These are phyloP conservation scores for Heterohyrax brucei DNA, from an alignment of 2,797 vertebrate species.

Conservation along the genomic window DNA sequence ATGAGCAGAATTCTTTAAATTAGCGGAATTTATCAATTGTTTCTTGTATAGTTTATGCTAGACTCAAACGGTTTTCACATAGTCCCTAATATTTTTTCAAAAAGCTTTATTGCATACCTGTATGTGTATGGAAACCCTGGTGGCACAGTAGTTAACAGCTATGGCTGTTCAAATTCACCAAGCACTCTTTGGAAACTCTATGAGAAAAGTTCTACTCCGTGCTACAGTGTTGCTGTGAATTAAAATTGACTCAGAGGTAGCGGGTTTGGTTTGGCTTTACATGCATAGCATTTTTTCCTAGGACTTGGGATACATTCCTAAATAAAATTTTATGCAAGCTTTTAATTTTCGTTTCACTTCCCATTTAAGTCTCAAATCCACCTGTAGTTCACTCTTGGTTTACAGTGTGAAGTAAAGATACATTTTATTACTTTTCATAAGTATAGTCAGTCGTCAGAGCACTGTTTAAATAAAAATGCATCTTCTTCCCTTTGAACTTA, in stretches of 20 bases:
- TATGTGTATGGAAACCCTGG: no score
- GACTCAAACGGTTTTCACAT: not conserved
- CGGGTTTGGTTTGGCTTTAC: no score
- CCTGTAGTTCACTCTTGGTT: not conserved
- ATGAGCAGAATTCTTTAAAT: not conserved
- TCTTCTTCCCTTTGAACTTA: not conserved
- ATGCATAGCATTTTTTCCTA: not conserved
- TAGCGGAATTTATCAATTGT: not conserved
- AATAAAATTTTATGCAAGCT: not conserved
- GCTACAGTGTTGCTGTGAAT: no score
- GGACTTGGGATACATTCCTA: not conserved
- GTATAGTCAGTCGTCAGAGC: not conserved
- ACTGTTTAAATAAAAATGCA: not conserved
- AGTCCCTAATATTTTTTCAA: not conserved
- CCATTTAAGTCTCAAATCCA: not conserved
- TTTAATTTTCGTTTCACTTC: not conserved
- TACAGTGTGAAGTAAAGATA: not conserved
- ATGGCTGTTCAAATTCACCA: no score
- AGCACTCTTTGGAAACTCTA: no score
- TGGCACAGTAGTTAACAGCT: no score
- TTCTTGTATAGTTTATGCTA: not conserved
- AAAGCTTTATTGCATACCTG: not conserved
- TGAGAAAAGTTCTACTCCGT: no score
- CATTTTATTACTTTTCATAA: conserved; percentile 17
- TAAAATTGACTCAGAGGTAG: no score